Conservation (phyloP, 2,888 invertebrate species). For the Platycheirus rosarum region DNA sequence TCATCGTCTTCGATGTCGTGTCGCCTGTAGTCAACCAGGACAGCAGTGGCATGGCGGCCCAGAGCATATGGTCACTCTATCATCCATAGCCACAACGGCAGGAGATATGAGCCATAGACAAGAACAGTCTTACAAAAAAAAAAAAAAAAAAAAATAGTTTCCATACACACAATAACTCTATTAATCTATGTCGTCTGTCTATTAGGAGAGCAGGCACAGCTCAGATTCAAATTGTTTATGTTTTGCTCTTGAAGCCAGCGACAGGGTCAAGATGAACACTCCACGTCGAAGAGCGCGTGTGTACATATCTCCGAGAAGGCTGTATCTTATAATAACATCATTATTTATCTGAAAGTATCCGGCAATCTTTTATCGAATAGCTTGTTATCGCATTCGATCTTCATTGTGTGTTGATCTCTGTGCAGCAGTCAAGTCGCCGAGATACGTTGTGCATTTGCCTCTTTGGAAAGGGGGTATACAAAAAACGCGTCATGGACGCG, state of each 20-base stretch:
- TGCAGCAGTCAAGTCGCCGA: slow-evolving; percentile 12
- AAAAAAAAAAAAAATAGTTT: slow-evolving; percentile 46
- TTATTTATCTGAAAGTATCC: slow-evolving; percentile 69
- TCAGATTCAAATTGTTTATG: slow-evolving; percentile 69
- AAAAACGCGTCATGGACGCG: slow-evolving; percentile 29
- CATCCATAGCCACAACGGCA: slow-evolving; percentile 57
- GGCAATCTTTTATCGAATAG: slow-evolving; percentile 69
- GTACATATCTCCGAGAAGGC: not conserved
- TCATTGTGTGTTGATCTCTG: slow-evolving; percentile 65
- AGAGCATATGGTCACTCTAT: slow-evolving; percentile 60
- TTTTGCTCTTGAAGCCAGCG: slow-evolving; percentile 54
- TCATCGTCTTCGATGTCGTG: slow-evolving; percentile 28
- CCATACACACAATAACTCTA: slow-evolving; percentile 73
- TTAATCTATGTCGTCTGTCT: slow-evolving; percentile 73
- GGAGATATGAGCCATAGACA: slow-evolving; percentile 54
- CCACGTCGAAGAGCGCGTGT: slow-evolving; percentile 5
- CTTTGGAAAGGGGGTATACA: not conserved
- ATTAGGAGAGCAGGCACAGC: slow-evolving; percentile 65
- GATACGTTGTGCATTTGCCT: not conserved
- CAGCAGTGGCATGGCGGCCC: slow-evolving; percentile 9
- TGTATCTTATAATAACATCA: slow-evolving; percentile 66
- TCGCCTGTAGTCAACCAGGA: slow-evolving; percentile 26
- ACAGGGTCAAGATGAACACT: slow-evolving; percentile 70
- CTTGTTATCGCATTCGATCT: slow-evolving; percentile 68
- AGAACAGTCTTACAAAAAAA: slow-evolving; percentile 53